These are phyloP conservation scores for Hyphantria cunea DNA, from an alignment of 1,140 invertebrate species.

Conservation along the genomic window DNA sequence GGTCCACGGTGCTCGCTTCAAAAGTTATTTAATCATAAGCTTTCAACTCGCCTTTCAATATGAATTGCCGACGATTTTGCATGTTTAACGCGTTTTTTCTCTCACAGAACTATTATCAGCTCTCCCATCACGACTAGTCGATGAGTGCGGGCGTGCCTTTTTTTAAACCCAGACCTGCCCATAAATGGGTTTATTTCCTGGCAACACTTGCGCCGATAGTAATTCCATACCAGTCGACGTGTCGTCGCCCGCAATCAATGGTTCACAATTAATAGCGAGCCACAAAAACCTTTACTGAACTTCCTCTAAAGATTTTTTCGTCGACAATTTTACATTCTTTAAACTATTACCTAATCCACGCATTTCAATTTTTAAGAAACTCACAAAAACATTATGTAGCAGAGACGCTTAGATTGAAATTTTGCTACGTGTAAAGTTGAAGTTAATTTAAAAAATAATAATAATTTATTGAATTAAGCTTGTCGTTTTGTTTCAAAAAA, in stretches of 20 bases:
- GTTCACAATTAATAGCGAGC: constrained; percentile 29
- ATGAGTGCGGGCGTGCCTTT: constrained; percentile 11
- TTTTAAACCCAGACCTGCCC: constrained; percentile 22
- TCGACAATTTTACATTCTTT: constrained; percentile 11
- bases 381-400: neutral
- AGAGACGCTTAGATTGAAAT: neutral
- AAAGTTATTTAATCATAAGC: constrained; percentile 64
- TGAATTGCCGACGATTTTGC: constrained; percentile 53
- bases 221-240: constrained; percentile 26
- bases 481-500: too few relatives aligned
- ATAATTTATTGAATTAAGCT: too few relatives aligned
- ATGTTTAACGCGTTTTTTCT: constrained; percentile 54
- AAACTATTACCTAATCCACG: constrained; percentile 6
- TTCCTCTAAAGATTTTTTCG: constrained; percentile 34
- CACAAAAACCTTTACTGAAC: constrained; percentile 29
- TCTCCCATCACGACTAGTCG: constrained; percentile 35
- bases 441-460: neutral
- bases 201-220: constrained; percentile 31
- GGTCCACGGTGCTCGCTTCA: constrained; percentile 47
- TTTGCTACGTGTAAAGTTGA: neutral
- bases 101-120: constrained; percentile 48
- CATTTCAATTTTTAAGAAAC: constrained; percentile 10
- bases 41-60: constrained; percentile 61
- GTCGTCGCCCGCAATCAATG: constrained; percentile 30
- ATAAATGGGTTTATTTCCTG: constrained; percentile 33